Conservation (phyloP, 2,113 vertebrate genomes). For the Microcebus tavaratra region DNA sequence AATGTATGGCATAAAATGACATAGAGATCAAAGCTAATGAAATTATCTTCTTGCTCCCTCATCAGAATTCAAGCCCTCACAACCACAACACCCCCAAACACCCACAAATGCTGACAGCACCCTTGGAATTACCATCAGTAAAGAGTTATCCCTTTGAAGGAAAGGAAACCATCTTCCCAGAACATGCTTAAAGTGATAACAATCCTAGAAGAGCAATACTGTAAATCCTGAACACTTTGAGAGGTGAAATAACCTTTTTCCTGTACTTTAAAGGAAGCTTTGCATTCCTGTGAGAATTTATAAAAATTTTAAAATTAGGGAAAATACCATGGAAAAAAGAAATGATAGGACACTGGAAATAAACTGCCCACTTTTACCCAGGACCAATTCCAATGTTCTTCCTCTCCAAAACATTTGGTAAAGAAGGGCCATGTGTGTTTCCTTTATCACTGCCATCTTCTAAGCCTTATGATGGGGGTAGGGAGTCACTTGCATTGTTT, state of each 20-base stretch:
- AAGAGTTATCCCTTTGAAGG: neutral
- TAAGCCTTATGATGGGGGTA: neutral
- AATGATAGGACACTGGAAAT: neutral
- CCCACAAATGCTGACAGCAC: fast-evolving
- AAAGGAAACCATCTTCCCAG: neutral
- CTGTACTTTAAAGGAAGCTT: neutral
- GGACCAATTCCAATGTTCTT: no score
- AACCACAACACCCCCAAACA: neutral
- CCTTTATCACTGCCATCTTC: neutral
- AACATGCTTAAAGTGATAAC: neutral
- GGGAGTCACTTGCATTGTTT: neutral
- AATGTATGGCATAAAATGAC: neutral
- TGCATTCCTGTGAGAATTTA: neutral
- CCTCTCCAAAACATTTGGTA: neutral
- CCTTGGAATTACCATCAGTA: neutral
- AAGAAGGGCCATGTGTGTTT: neutral
- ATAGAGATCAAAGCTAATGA: neutral
- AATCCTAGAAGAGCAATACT: neutral
- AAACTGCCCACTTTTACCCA: neutral
- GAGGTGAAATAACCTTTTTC: neutral
- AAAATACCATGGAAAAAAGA: neutral
- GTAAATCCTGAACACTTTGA: neutral
- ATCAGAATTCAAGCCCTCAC: neutral
- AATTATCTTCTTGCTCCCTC: neutral
- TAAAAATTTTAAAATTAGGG: neutral